phyloP scores from a whole-genome alignment of 2,888 invertebrate genomes.

The Dysmachus trigonus region DNA sequence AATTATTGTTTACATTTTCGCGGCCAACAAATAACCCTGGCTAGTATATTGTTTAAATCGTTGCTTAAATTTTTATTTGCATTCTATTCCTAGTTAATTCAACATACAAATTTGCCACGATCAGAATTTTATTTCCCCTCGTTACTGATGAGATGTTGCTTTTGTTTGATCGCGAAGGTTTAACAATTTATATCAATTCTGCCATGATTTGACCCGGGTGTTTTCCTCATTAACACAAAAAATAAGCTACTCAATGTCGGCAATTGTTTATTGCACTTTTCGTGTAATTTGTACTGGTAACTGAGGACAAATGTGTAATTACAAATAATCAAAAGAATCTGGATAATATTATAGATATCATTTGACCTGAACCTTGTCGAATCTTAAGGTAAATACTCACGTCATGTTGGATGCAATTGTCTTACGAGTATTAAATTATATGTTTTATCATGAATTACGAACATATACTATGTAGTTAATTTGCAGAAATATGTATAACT shows the following conservation, averaged over 20 bases:
- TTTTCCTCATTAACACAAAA: neutral
- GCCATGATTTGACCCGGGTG: neutral
- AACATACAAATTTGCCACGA: neutral
- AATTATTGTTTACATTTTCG: conserved; percentile 1
- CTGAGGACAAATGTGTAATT: neutral
- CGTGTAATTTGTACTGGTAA: neutral
- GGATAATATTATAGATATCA: neutral
- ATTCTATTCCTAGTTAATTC: conserved; percentile 4
- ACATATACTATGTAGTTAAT: no score
- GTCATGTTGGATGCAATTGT: neutral
- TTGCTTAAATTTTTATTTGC: neutral
- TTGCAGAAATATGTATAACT: no score
- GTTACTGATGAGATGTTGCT: neutral
- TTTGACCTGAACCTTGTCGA: neutral
- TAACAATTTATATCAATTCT: neutral
- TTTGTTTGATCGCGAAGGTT: neutral
- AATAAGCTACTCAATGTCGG: neutral
- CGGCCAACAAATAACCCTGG: conserved; percentile 14
- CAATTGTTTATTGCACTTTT: neutral
- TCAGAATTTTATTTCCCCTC: conserved; percentile 11
- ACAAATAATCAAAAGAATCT: neutral
- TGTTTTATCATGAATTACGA: no score
- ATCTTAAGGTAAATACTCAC: neutral
- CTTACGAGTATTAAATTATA: no score
- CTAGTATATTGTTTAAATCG: neutral